These are phyloP conservation scores for Parotia lawesii DNA, from an alignment of 2,113 vertebrate genomes.

Conservation along the genomic window DNA sequence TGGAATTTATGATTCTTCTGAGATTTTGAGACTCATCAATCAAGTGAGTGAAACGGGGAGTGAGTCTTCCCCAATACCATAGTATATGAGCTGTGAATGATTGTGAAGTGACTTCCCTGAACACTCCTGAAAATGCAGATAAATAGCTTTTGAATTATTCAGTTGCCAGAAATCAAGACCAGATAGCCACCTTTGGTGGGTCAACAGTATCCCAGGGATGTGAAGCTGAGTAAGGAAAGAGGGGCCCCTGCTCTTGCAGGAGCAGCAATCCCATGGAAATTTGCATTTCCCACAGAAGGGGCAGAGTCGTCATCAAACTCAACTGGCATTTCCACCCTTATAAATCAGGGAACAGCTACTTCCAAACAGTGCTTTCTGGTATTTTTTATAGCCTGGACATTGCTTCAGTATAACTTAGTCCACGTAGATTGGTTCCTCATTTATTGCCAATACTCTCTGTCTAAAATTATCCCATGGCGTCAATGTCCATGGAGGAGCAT, in stretches of 20 bases:
- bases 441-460: background rate
- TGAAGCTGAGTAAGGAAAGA: background rate
- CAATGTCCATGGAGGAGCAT: fast-evolving
- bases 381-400: background rate
- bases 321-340: background rate
- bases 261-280: background rate
- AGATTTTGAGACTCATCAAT: conserved; percentile 26
- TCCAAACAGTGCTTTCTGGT: background rate
- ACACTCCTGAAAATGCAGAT: conserved; percentile 19
- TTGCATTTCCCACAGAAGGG: background rate
- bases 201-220: background rate
- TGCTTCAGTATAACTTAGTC: background rate
- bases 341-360: background rate
- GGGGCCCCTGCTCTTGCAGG: background rate
- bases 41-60: background rate
- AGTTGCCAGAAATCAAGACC: background rate
- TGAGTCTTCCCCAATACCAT: background rate
- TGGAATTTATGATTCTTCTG: conserved; percentile 25
- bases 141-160: conserved; percentile 14
- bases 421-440: too few relatives aligned
- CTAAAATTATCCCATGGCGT: fast-evolving
- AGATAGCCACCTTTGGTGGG: background rate
- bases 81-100: background rate
- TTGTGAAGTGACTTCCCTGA: background rate
- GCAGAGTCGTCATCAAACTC: background rate